Evolutionary conservation across 2,888 invertebrate genomes (phyloP), one percentile per base, ranked within the genome.

Genomic region (Chirona hameri): DNA sequence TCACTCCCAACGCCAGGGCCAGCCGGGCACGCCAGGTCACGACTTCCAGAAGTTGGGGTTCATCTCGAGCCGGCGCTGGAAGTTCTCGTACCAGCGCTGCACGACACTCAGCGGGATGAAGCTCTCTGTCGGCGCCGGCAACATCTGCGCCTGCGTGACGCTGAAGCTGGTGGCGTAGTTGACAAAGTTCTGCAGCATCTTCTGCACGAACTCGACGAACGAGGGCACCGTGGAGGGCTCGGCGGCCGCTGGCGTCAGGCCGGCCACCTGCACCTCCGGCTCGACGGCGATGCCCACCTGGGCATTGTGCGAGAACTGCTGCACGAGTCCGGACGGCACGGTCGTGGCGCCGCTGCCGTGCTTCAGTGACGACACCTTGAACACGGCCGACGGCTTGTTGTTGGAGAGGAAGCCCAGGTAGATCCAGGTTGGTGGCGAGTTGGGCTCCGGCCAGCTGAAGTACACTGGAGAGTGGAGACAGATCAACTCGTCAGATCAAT

Each of bases 241-340:
- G 14, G 88, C 85, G n/a, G 87, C 84, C 7, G 87, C 86, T 2
- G 90, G 89, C 0, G 89, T 89, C 85, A 89, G 88, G 87, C 88
- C 90, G 82, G 90, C 88, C 82, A 92, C 90, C 48, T 88, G 87
- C 3, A 87, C 86, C n/a, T 91, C 85, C 0, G 94, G 92, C 86
- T 96, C 96, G 4, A 97, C 93, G 0, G 98, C 96, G 82, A 98
- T 93, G 0, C 99, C 99, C 84, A 99, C 95, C 89, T 98, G 97
- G 48, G 98, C 98, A 88, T 94, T 93, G 87, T 96, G 94, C 21
- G 95, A 94, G 83, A 95, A 94, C 85, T 93, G 92, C 86, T 93
- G 93, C 57, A 79, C 84, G 82, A 76, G 82, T 81, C 82, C 79
- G 18, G 55, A 82, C 3, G 82, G 60, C 46, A 48, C 31, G 29